Evolutionary conservation across 2,888 invertebrate species (phyloP).

Genomic region (Cataglyphis albicans): DNA sequence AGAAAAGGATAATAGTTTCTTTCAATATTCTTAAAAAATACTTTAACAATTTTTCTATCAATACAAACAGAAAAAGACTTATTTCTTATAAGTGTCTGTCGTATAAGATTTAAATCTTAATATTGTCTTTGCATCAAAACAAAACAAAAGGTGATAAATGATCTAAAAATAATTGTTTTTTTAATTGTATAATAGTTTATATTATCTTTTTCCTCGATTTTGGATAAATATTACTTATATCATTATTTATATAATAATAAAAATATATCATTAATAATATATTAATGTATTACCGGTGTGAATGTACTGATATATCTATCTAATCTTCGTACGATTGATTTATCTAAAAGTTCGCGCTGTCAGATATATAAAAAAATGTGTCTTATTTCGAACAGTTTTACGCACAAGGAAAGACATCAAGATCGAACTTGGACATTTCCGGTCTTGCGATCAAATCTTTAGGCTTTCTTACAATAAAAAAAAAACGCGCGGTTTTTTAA

Average conservation of each 20-base stretch:
- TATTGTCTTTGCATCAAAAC: not conserved
- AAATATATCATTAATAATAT: not conserved
- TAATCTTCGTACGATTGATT: slow-evolving; percentile 38
- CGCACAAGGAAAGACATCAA: not conserved
- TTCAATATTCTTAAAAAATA: not conserved
- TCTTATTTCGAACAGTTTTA: slow-evolving; percentile 13
- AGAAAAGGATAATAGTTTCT: not conserved
- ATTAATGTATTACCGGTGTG: not conserved
- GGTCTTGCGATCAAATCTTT: not conserved
- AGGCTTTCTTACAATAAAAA: not conserved
- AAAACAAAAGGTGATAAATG: not conserved
- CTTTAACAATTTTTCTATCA: not conserved
- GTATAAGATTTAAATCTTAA: not conserved
- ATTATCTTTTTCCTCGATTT: not conserved
- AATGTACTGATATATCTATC: slow-evolving; percentile 26
- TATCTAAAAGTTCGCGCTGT: not conserved
- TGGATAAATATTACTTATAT: slow-evolving; percentile 4
- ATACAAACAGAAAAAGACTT: not conserved
- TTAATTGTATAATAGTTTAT: not conserved
- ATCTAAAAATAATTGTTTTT: not conserved
- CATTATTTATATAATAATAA: not conserved
- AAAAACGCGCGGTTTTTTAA: slow-evolving; percentile 46
- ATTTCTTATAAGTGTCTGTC: not conserved
- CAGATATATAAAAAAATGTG: not conserved
- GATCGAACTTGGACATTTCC: not conserved